Base-by-base conservation (phyloP, 37 sponge, comb jelly and placozoan species). In the Oscarella lobularis region DNA sequence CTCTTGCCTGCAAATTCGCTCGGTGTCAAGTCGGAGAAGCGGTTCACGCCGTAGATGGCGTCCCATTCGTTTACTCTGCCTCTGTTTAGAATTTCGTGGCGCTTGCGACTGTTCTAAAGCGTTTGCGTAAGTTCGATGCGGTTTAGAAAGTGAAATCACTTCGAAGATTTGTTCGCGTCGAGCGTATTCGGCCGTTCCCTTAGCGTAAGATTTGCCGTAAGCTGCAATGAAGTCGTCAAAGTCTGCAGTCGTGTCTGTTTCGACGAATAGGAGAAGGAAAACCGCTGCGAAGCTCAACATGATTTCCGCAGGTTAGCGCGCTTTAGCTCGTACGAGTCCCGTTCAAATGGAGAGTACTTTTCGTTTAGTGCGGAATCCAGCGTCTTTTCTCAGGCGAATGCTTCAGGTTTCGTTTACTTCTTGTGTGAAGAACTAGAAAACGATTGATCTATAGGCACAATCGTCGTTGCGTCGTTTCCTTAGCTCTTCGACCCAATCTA, bases 11-110 rank as follows among this genome's bases (percentile, higher is more conserved):
- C 55, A 76, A 92, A 92, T 66, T 92, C 92, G 20, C 82, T 78
- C 35, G 54, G 78, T 0, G 92, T 92, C 36, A 85, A 74, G 77
- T 92, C 92, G n/a, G 92, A 87, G 70, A 92, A 92, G 30, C 80
- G 76, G 71, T 88, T 92, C 9, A 92, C 79, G 6, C 92, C 92
- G 70, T 82, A 92, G 31, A 74, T 54, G 0, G 90, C 86, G 32
- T 48, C 60, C 60, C 60, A 48, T 27, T 9, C 20, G 20, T 48
- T 48, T 9, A 48, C 60, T 27, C 14, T 20, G 9, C 9, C 14
- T 27, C 14, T 27, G 20, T 48, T 48, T 27, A 9, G 60, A 9
- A 27, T 9, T 27, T 20, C 14, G 20, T 48, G 60, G 60, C 60
- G 60, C 9, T 27, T 27, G 14, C 9, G 20, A 48, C 60, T 48